phyloP scores from a whole-genome alignment of 2,113 vertebrate species.

The Motacilla tschutschensis region DNA sequence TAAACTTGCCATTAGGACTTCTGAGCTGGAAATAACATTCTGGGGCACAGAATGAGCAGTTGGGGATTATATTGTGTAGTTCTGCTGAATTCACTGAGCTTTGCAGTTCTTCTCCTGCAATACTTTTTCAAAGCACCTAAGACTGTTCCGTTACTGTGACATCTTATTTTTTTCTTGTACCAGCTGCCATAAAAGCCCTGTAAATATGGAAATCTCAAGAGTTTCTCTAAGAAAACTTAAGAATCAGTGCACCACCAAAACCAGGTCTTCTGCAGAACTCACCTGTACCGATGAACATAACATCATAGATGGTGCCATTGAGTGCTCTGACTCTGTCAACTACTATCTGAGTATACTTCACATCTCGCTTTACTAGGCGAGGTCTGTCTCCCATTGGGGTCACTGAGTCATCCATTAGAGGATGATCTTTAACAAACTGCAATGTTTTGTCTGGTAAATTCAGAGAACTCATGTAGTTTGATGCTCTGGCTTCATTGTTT shows the following conservation, averaged over 20 bases:
- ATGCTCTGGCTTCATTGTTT: slow-evolving; percentile 77
- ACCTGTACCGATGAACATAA: slow-evolving; percentile 94
- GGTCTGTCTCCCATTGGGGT: slow-evolving; percentile 85
- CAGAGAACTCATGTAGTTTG: slow-evolving; percentile 87
- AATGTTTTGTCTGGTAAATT: slow-evolving; percentile 92
- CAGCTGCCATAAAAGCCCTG: background rate
- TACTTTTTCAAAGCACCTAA: background rate
- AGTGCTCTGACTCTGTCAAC: slow-evolving; percentile 88
- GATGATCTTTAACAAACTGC: slow-evolving; percentile 95
- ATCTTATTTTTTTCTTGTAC: background rate
- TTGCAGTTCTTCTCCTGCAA: background rate
- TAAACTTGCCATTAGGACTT: background rate
- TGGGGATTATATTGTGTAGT: background rate
- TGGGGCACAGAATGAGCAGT: background rate
- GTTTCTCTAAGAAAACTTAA: background rate
- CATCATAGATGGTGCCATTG: slow-evolving; percentile 82
- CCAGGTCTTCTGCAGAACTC: background rate
- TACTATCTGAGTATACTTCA: slow-evolving; percentile 93
- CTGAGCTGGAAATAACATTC: background rate
- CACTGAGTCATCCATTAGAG: slow-evolving; percentile 91
- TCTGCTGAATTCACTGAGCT: background rate
- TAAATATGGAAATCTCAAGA: background rate
- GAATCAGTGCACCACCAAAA: background rate
- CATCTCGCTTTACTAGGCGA: slow-evolving; percentile 82
- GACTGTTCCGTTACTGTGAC: rapidly evolving